Percentiles rank a stretch among this genome's conserved stretches.
Evolutionary conservation across 2,113 vertebrate species (phyloP).

Genomic region (Columba livia): DNA sequence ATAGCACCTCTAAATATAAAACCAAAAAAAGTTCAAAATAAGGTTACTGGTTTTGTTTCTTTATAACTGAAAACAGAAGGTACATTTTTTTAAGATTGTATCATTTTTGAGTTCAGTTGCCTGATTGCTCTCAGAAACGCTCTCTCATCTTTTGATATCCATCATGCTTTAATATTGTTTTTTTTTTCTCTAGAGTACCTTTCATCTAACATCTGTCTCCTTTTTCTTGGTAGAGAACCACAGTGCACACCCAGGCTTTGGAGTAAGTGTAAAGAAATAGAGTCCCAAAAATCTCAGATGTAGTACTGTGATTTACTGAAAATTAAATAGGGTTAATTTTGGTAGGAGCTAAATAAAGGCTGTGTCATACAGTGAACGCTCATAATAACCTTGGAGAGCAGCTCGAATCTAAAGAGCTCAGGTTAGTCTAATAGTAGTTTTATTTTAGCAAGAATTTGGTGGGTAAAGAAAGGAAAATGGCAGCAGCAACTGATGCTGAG

Average conservation of each 20-base stretch:
- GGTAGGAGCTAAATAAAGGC: conserved; percentile 1
- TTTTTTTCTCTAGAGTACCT: background rate
- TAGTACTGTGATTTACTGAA: background rate
- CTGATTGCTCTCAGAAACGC: background rate
- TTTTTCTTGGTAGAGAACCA: background rate
- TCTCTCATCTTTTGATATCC: conserved; percentile 9
- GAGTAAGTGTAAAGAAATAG: background rate
- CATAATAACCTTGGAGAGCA: background rate
- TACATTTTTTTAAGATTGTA: background rate
- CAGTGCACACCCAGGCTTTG: background rate
- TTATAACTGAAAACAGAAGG: conserved; percentile 46
- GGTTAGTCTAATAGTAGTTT: background rate
- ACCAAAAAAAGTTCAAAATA: conserved; percentile 33
- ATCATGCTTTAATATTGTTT: background rate
- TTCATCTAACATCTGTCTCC: background rate
- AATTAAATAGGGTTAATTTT: conserved; percentile 28
- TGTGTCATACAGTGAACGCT: background rate
- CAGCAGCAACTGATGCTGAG: background rate
- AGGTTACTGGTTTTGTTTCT: background rate
- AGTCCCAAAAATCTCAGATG: background rate
- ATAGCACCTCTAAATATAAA: conserved; percentile 24
- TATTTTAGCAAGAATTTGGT: background rate
- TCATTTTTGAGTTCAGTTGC: background rate
- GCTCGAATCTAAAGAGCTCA: background rate
- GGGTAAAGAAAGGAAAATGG: background rate